Evolutionary conservation across 2,797 vertebrate genomes (phyloP).

Genomic region (Meriones psammophilus): DNA sequence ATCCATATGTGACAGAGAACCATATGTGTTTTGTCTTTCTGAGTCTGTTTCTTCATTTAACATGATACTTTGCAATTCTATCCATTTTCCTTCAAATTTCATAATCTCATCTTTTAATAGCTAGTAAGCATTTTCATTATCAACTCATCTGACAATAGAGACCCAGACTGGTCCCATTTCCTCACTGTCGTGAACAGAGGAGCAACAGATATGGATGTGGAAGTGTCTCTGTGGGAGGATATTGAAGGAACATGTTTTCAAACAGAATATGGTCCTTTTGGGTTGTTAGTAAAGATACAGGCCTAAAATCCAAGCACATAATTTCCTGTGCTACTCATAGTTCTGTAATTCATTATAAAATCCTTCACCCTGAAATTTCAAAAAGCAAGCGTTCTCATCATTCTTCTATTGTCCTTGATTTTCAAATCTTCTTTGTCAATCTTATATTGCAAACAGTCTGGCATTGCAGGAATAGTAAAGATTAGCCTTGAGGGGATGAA

Average conservation of each 20-base stretch:
- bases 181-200: neutral
- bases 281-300: neutral
- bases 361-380: neutral
- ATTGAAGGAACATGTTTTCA: neutral
- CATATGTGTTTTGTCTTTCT: neutral
- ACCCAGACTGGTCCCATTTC: neutral
- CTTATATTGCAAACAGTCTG: neutral
- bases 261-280: neutral
- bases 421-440: constrained; percentile 20
- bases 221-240: neutral
- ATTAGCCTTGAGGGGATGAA: neutral
- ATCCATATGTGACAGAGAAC: no score
- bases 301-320: neutral
- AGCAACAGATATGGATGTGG: neutral
- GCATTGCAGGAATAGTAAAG: neutral
- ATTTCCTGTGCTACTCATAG: constrained; percentile 57
- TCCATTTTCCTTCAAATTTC: neutral
- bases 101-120: neutral
- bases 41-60: neutral
- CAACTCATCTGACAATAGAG: neutral
- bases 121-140: neutral
- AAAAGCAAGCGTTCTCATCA: neutral
- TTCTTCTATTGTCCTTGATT: constrained; percentile 3
- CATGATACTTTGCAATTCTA: neutral
- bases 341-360: constrained; percentile 39